Evolutionary conservation across 2,113 vertebrate species (phyloP).

Genomic region (Uria lomvia): DNA sequence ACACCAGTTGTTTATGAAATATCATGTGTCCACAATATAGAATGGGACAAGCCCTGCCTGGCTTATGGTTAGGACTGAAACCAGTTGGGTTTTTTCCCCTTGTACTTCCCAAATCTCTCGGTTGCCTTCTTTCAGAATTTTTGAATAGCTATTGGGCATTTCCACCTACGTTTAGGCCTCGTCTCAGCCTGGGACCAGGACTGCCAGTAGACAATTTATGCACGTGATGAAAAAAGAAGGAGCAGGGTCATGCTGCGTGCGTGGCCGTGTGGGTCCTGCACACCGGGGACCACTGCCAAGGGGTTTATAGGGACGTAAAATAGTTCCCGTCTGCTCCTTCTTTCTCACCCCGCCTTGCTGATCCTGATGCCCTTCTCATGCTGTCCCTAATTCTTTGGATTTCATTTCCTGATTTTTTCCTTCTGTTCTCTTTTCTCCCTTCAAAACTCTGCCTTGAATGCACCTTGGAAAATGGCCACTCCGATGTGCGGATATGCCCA

Average conservation of each 20-base stretch:
- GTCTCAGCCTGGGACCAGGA: neutral
- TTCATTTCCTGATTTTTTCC: neutral
- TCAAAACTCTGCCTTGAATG: neutral
- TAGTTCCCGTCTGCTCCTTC: neutral
- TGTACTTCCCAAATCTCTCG: neutral
- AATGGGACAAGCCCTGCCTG: neutral
- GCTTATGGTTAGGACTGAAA: neutral
- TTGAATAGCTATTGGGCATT: neutral
- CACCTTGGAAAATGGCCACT: neutral
- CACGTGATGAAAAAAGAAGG: neutral
- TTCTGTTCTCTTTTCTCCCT: neutral
- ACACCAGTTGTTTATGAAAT: neutral
- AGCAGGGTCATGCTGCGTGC: neutral
- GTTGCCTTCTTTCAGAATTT: neutral
- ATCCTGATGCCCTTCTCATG: neutral
- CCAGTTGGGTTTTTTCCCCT: accelerated
- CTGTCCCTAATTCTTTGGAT: neutral
- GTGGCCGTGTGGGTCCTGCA: neutral
- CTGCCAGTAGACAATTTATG: neutral
- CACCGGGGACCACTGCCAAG: neutral
- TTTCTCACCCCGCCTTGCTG: neutral
- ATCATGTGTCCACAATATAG: neutral
- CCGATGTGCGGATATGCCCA: neutral
- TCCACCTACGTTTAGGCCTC: neutral
- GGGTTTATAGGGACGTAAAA: neutral